These are phyloP conservation scores for Myoxocephalus aenaeus DNA, from an alignment of 2,797 vertebrate genomes.

Conservation along the genomic window DNA sequence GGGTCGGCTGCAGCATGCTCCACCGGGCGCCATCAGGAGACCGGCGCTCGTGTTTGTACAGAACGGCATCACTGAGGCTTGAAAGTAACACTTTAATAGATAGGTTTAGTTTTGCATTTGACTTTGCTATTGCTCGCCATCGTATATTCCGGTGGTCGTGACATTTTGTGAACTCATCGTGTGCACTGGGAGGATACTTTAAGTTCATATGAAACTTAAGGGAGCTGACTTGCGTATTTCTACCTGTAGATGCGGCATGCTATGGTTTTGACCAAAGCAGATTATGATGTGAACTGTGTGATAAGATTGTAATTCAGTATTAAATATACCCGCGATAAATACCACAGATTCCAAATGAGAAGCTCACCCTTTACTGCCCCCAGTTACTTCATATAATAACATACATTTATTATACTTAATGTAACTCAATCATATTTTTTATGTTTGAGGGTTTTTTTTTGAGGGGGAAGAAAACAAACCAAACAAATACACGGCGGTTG, in stretches of 20 bases:
- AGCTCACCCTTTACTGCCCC: background rate
- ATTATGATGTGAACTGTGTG: slow-evolving; percentile 9
- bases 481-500: background rate
- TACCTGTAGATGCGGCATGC: slow-evolving; percentile 32
- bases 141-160: slow-evolving; percentile 66
- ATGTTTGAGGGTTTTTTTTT: background rate
- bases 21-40: slow-evolving; percentile 32
- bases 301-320: slow-evolving; percentile 23
- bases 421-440: background rate
- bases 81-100: slow-evolving; percentile 62
- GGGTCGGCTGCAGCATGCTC: slow-evolving; percentile 61
- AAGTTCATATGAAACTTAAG: slow-evolving; percentile 31
- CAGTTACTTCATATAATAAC: slow-evolving; percentile 3
- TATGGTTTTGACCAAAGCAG: slow-evolving; percentile 36
- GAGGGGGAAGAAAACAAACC: background rate
- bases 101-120: slow-evolving; percentile 66
- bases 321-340: background rate
- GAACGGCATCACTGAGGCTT: slow-evolving; percentile 61
- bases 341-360: background rate
- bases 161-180: slow-evolving; percentile 58
- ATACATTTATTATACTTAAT: background rate
- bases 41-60: slow-evolving; percentile 69
- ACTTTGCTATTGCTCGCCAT: slow-evolving; percentile 62
- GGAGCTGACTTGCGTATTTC: slow-evolving; percentile 46
- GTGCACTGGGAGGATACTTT: slow-evolving; percentile 37